Percentiles rank a stretch among this genome's conserved stretches.
Conservation (phyloP, 2,797 vertebrate species). For the Pterois miles region DNA sequence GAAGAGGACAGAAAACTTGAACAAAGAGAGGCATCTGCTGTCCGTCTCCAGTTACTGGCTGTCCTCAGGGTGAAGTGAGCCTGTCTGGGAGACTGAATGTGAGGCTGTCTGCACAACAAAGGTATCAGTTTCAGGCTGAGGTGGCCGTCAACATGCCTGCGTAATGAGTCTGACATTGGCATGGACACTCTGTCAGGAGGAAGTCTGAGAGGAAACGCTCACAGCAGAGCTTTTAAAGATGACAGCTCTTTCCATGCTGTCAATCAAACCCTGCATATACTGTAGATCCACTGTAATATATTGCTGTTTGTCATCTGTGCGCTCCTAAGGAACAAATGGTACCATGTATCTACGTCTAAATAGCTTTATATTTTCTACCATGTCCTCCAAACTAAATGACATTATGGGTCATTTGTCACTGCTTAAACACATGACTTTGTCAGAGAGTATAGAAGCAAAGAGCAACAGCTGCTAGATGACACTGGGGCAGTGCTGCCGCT, state of each 20-base stretch:
- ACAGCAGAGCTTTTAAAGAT: conserved; percentile 12
- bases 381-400: not conserved
- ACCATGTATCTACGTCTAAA: not conserved
- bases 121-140: conserved; percentile 57
- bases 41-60: conserved; percentile 54
- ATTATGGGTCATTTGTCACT: not conserved
- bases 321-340: not conserved
- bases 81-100: conserved; percentile 52
- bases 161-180: conserved; percentile 66
- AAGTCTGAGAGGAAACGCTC: conserved; percentile 38
- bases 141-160: conserved; percentile 55
- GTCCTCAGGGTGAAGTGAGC: conserved; percentile 62
- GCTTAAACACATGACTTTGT: too few species aligned
- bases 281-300: not conserved
- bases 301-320: not conserved
- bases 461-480: too few species aligned
- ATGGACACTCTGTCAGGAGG: conserved; percentile 27
- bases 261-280: conserved; percentile 18
- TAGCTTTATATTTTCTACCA: not conserved
- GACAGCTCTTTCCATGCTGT: conserved; percentile 30
- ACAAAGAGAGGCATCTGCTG: conserved; percentile 51
- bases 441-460: too few species aligned
- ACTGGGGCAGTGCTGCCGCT: too few species aligned
- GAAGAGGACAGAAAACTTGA: conserved; percentile 56
- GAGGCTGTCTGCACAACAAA: conserved; percentile 42